A percentile compares a stretch with the other conserved stretches of the same genome.
Conservation (phyloP, 2,113 vertebrate genomes). For the Acrocephalus arundinaceus region DNA sequence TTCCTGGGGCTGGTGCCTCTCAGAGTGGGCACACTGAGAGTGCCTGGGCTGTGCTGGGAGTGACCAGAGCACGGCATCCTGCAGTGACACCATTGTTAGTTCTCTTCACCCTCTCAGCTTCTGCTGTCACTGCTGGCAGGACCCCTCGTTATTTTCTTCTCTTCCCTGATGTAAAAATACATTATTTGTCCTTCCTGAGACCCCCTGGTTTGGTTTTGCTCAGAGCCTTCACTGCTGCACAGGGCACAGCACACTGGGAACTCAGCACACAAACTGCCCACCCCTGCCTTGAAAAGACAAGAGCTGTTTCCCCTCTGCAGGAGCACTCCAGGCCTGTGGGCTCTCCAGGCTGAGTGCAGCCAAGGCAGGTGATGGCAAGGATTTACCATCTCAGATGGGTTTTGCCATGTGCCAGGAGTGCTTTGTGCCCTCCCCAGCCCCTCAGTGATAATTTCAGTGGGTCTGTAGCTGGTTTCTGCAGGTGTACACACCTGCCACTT, state of each 20-base stretch:
- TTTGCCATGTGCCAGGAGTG: not conserved
- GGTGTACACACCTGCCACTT: not conserved
- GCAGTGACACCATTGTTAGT: not conserved
- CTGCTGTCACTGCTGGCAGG: not conserved
- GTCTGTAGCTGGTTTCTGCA: not conserved
- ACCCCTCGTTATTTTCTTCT: not conserved
- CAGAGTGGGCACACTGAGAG: not conserved
- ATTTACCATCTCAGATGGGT: not conserved
- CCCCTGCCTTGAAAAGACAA: not conserved
- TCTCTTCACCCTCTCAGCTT: not conserved
- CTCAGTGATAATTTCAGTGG: not conserved
- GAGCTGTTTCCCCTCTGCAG: not conserved
- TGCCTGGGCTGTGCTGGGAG: not conserved
- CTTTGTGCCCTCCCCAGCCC: not conserved
- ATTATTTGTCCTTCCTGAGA: not conserved
- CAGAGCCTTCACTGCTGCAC: not conserved
- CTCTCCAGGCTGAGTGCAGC: accelerated
- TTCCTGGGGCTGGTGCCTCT: not conserved
- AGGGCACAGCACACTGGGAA: not conserved
- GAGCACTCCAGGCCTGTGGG: not conserved
- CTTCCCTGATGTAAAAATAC: not conserved
- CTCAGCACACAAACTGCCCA: not conserved
- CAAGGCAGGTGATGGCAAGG: not conserved
- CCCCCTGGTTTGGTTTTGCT: not conserved
- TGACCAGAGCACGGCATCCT: not conserved